Percentiles rank a stretch among this genome's conserved stretches.
Evolutionary conservation across 2,797 vertebrate genomes (phyloP).

Genomic region (Coendou prehensilis): DNA sequence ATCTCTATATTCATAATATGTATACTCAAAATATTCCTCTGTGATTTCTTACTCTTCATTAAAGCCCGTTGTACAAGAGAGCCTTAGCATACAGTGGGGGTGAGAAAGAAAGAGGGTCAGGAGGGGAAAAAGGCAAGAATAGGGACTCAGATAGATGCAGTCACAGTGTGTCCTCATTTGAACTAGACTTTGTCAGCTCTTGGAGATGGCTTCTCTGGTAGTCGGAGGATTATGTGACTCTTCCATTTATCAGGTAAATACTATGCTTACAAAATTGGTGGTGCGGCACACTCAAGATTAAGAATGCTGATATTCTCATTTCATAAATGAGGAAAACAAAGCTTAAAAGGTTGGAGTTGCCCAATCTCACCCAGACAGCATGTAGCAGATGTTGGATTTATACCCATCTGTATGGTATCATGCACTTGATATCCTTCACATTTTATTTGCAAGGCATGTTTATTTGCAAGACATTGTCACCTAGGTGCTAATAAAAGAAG

Average conservation of each 20-base stretch:
- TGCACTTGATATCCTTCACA: neutral
- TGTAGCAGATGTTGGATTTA: neutral
- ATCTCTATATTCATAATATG: neutral
- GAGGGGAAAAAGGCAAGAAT: neutral
- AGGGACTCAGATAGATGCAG: neutral
- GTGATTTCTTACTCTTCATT: neutral
- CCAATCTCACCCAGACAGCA: neutral
- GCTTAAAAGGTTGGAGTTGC: neutral
- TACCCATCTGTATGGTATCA: neutral
- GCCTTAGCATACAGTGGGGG: neutral
- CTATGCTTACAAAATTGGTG: neutral
- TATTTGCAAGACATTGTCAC: neutral
- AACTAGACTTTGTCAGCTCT: neutral
- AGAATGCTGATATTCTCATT: neutral
- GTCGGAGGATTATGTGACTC: rapidly evolving
- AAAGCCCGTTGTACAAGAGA: neutral
- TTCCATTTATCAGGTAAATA: neutral
- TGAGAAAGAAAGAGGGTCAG: neutral
- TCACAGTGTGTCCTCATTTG: neutral
- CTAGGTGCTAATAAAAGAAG: neutral
- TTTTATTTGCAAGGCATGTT: neutral
- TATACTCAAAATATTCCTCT: neutral
- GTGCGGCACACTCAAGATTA: neutral
- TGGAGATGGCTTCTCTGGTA: neutral
- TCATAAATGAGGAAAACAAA: neutral